Evolutionary conservation across 2,797 vertebrate species (phyloP).

Genomic region (Numenius phaeopus): DNA sequence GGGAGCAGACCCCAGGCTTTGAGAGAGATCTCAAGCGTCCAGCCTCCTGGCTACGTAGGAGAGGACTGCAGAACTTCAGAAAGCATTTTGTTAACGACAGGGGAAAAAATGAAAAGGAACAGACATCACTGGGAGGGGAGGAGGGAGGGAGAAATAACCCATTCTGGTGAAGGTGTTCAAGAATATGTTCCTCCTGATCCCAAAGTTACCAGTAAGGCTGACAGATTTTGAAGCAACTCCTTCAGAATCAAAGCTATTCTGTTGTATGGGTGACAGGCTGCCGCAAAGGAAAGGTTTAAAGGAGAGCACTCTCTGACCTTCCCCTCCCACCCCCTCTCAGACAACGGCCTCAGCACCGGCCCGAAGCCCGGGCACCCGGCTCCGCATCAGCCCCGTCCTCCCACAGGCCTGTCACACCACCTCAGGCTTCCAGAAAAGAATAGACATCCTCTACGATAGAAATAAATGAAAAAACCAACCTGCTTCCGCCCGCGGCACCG

Average conservation of each 20-base stretch:
- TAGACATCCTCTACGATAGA: background rate
- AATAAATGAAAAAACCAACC: background rate
- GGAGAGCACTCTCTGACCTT: slow-evolving; percentile 11
- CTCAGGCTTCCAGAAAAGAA: background rate
- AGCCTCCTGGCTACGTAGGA: background rate
- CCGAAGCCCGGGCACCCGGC: background rate
- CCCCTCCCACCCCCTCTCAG: background rate
- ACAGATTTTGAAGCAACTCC: background rate
- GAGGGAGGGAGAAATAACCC: background rate
- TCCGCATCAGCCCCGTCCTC: background rate
- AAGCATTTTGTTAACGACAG: background rate
- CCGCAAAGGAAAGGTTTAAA: background rate
- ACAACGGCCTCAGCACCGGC: background rate
- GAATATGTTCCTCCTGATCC: fast-evolving
- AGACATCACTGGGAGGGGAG: fast-evolving
- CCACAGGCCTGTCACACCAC: background rate
- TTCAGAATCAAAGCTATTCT: fast-evolving
- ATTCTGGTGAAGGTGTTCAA: background rate
- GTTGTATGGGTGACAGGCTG: background rate
- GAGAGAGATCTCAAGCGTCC: background rate
- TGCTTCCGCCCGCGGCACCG: background rate
- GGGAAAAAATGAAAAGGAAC: background rate
- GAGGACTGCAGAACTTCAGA: background rate
- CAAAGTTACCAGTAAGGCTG: background rate
- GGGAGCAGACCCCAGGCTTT: background rate